Conservation (phyloP, 2,888 invertebrate species). For the Cataglyphis altisquamis region DNA sequence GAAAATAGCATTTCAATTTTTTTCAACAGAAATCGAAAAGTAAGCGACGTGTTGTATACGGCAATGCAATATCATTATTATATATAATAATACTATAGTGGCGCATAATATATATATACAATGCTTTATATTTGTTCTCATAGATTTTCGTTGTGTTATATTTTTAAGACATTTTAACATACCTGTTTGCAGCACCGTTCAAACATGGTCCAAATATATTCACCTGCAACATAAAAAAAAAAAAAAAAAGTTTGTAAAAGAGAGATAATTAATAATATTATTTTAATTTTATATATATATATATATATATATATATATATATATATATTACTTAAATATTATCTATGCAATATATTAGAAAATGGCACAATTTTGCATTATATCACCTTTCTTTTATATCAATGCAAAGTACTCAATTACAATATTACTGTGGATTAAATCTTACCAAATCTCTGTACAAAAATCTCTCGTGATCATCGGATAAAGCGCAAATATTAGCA, state of each 20-base stretch:
- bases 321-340: slow-evolving; percentile 4
- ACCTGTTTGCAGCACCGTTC: slow-evolving; percentile 61
- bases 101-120: background rate
- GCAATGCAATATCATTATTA: slow-evolving; percentile 22
- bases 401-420: background rate
- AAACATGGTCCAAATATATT: slow-evolving; percentile 30
- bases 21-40: slow-evolving; percentile 45
- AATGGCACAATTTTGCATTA: background rate
- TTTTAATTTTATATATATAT: background rate
- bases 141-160: background rate
- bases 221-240: slow-evolving; percentile 61
- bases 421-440: slow-evolving; percentile 7
- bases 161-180: background rate
- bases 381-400: slow-evolving; percentile 3
- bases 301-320: background rate
- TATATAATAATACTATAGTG: slow-evolving; percentile 6
- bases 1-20: slow-evolving; percentile 56
- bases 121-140: background rate
- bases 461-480: slow-evolving; percentile 18
- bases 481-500: slow-evolving; percentile 29
- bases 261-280: background rate
- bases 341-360: background rate
- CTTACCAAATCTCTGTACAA: slow-evolving; percentile 2
- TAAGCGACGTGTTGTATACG: slow-evolving; percentile 14
- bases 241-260: background rate